Percentiles rank a stretch among this genome's conserved stretches.
Conservation (phyloP, 1,140 invertebrate genomes). For the Eurytemora carolleeae region DNA sequence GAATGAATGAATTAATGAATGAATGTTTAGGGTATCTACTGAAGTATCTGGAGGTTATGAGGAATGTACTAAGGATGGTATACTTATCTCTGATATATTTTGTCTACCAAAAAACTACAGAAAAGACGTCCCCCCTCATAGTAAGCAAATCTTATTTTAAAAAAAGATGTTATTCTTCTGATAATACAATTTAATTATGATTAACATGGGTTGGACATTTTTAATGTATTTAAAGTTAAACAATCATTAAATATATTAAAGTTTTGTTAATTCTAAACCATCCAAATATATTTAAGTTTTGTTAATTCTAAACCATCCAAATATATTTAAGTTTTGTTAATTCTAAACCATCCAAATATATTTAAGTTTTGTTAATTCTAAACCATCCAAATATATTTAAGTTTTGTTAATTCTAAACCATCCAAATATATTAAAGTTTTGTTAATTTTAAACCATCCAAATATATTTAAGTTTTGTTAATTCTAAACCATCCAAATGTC, state of each 20-base stretch:
- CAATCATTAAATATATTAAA: too few relatives aligned
- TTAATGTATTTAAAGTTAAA: background rate
- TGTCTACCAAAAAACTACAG: conserved; percentile 12
- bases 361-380: background rate
- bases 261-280: background rate
- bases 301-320: background rate
- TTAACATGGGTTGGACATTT: background rate
- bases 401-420: background rate
- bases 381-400: background rate
- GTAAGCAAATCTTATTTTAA: background rate
- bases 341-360: background rate
- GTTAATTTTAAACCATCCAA: background rate
- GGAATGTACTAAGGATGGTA: conserved; percentile 1
- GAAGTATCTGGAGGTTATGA: conserved; percentile 3
- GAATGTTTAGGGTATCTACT: too few relatives aligned
- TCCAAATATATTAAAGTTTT: background rate
- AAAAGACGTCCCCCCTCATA: conserved; percentile 13
- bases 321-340: background rate
- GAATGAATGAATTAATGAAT: too few relatives aligned
- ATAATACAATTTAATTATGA: background rate
- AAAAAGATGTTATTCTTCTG: background rate
- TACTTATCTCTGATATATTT: conserved; percentile 12
- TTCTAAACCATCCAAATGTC: background rate
- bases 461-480: background rate
- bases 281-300: background rate